Evolutionary conservation across 2,113 vertebrate species (phyloP), one percentile per base, ranked within the genome.

Genomic region (Nestor notabilis): DNA sequence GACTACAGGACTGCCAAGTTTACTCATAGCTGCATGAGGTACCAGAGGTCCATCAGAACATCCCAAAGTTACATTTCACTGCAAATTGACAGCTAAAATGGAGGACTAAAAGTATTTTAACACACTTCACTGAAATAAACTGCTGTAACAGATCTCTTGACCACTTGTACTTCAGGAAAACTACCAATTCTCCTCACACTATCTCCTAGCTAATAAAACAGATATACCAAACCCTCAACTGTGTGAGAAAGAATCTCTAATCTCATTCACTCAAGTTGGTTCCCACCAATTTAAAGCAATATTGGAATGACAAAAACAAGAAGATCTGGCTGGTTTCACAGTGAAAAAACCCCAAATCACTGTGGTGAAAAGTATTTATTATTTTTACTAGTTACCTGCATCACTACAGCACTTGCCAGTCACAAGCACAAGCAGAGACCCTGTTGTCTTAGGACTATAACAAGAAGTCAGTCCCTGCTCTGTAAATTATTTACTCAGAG

Each of bases 141-240:
- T 61, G 31, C 13, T 5, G 3, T 1, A 77, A 65, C 1, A 18
- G 3, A 15, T 33, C 18, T 93, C 56, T 49, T 61, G 72, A 60
- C 11, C 35, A 61, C 13, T 13, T 55, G 13, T 31, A 29, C 9
- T 41, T 66, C 46, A 85, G n/a, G 17, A 47, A 41, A 90, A 50
- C 9, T n/a, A 35, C 10, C 49, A 20, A 7, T 71, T 83, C 37
- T 76, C 58, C 58, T 87, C 33, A 75, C 14, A 2, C 17, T n/a
- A 2, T 6, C 29, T 60, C 68, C 25, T 4, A 24, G 52, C 2
- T 63, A 72, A 7, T 11, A 43, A 74, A 83, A 52, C 3, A 63
- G 24, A 79, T 3, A 17, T 0, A 28, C 3, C 47, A 83, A 64
- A 39, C 4, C 28, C 44, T 50, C 0, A 1, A 10, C 17, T 68